Evolutionary conservation across 2,113 vertebrate genomes (phyloP).

Genomic region (Chaetura pelagica): DNA sequence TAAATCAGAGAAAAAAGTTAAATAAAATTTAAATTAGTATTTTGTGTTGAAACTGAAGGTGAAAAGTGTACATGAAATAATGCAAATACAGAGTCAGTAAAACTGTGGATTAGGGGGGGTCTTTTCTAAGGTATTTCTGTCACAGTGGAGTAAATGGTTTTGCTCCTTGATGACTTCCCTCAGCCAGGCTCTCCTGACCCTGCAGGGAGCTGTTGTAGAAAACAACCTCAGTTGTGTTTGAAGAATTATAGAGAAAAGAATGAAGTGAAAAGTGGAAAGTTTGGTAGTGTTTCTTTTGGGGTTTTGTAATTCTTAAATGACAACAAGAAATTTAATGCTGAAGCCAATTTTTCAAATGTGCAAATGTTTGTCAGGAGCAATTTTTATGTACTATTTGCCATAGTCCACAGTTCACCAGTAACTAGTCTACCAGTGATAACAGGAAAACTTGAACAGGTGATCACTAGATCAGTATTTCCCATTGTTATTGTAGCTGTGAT

Average conservation of each 20-base stretch:
- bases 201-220: neutral
- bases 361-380: neutral
- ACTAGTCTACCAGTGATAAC: neutral
- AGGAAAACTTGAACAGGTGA: neutral
- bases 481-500: neutral
- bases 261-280: neutral
- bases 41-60: neutral
- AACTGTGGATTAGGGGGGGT: neutral
- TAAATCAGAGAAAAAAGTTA: neutral
- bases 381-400: neutral
- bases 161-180: neutral
- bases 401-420: neutral
- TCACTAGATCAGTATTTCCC: neutral
- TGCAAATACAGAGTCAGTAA: neutral
- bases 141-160: neutral
- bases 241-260: neutral
- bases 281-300: neutral
- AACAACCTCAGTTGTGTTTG: neutral
- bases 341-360: accelerated
- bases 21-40: neutral
- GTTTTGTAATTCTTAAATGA: neutral
- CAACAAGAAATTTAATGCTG: neutral
- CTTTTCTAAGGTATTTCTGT: neutral
- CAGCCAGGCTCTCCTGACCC: neutral
- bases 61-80: neutral